Conservation (phyloP, 2,797 vertebrate species). For the Pangasius mekongensis region DNA sequence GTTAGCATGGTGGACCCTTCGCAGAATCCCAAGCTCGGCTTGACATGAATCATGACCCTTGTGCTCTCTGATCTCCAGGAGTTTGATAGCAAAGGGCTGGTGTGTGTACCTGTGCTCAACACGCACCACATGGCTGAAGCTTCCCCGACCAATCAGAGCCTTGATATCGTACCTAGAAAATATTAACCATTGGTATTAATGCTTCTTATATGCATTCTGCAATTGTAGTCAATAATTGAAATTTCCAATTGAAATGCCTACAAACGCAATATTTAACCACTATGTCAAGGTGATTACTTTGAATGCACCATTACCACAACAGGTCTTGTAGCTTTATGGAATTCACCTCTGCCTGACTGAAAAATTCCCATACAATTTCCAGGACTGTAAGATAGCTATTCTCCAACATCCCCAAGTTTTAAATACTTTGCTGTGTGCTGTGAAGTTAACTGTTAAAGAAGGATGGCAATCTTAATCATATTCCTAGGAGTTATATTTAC, state of each 20-base stretch:
- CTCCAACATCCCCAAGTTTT: constrained; percentile 18
- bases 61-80: constrained; percentile 68
- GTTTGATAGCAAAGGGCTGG: constrained; percentile 75
- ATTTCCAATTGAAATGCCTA: constrained; percentile 1
- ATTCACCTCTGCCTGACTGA: constrained; percentile 11
- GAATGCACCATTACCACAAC: constrained; percentile 32
- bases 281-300: neutral
- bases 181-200: constrained; percentile 36
- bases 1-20: constrained; percentile 66
- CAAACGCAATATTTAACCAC: constrained; percentile 16
- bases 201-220: neutral
- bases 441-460: constrained; percentile 29
- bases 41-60: constrained; percentile 66
- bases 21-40: constrained; percentile 69
- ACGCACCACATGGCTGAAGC: constrained; percentile 72
- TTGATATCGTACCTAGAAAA: constrained; percentile 73
- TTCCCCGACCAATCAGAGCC: constrained; percentile 73
- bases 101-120: constrained; percentile 68
- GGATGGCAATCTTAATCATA: constrained; percentile 30
- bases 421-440: constrained; percentile 33
- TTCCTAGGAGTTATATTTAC: constrained; percentile 30
- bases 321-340: constrained; percentile 18
- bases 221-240: constrained; percentile 13
- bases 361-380: neutral
- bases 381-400: neutral